Percentiles rank a stretch among this genome's conserved stretches.
phyloP scores from a whole-genome alignment of 2,113 vertebrate genomes.

The Malaclemys terrapin region DNA sequence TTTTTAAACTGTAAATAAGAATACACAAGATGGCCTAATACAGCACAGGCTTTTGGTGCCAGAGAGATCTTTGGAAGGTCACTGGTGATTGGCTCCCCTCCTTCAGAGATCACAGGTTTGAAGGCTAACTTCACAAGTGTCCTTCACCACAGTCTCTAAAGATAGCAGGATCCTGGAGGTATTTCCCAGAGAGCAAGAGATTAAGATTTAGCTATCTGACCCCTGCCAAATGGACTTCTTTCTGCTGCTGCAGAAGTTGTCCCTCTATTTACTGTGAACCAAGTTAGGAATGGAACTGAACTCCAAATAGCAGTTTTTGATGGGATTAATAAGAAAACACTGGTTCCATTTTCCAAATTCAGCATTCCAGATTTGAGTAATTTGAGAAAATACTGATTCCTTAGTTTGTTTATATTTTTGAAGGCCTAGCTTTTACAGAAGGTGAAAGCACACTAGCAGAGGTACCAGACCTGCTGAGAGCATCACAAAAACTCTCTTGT shows the following conservation, averaged over 20 bases:
- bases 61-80: background rate
- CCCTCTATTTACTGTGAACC: rapidly evolving
- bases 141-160: background rate
- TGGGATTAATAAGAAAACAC: background rate
- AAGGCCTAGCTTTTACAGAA: background rate
- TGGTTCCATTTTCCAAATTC: rapidly evolving
- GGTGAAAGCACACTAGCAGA: background rate
- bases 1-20: background rate
- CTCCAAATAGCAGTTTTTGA: background rate
- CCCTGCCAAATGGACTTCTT: background rate
- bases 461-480: background rate
- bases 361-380: background rate
- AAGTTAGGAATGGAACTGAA: background rate
- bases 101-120: background rate
- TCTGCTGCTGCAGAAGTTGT: background rate
- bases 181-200: background rate
- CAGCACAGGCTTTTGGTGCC: background rate
- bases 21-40: background rate
- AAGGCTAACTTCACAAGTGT: background rate
- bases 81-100: background rate
- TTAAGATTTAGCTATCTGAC: background rate
- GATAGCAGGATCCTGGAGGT: background rate
- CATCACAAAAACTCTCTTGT: background rate
- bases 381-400: background rate
- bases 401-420: background rate